Evolutionary conservation across 2,888 invertebrate species (phyloP), one percentile per base, ranked within the genome.

Genomic region (Euclidia mi): DNA sequence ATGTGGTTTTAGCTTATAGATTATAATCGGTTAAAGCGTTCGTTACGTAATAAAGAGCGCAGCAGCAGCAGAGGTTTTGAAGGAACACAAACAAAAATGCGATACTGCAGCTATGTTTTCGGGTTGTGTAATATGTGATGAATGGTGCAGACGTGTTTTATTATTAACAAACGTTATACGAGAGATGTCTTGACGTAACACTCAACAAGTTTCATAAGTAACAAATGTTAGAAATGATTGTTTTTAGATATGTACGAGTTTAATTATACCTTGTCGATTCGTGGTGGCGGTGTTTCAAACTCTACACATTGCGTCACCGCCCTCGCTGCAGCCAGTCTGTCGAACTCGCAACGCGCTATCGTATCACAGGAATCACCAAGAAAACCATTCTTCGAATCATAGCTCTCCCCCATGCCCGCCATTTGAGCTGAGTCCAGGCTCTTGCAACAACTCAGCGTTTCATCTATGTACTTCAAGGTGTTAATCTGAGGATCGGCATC

Each of bases 391-490:
- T 84, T 90, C 1, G 90, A 90, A 70, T 94, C 94, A 57, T 94
- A 95, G 56, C 95, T 95, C 62, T 94, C 95, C 0, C 94, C 94
- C 90, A 95, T 91, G 1, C 94, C 95, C 2, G 86, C 93, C 38
- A 94, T 79, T 62, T 94, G 94, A 3, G 93, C 78, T 0, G 95
- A 95, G 63, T 95, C 94, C 40, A 94, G 78, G 64, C 95, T 95
- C 69, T 94, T 95, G 48, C 94, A 94, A 62, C 87, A 93, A 67
- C 95, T 95, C 35, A 94, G 65, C 0, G 94, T 94, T 75, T 96
- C 96, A 70, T 96, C 96, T 59, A 96, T 96, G 65, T 95, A 96
- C 75, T 95, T 96, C 29, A 96, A 85, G 34, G 95, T 95, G 55
- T 96, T 95, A 25, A 96, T 94, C 68, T 94, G 94, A 2, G 92